Conservation (phyloP, 2,888 invertebrate species). For the Lepas anatifera region DNA sequence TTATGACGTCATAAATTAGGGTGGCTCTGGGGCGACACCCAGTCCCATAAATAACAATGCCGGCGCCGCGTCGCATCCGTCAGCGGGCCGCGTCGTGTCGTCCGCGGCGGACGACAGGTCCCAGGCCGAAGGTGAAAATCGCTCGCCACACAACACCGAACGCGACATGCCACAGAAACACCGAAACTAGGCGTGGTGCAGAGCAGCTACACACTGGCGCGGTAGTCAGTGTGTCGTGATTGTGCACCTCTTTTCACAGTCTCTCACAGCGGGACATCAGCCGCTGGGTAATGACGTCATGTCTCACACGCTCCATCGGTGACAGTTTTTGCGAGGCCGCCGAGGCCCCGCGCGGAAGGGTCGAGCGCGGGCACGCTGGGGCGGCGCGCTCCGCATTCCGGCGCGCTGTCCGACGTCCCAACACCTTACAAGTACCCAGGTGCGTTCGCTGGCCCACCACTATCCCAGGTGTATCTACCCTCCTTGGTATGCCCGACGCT, state of each 20-base stretch:
- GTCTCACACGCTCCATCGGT: background rate
- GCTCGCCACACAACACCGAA: no score
- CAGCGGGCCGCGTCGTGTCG: background rate
- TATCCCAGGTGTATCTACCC: no score
- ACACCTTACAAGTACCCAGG: no score
- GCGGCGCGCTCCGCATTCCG: background rate
- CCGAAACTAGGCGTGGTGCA: no score
- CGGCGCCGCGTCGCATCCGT: constrained; percentile 1
- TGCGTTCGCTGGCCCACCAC: no score
- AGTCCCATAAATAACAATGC: constrained; percentile 6
- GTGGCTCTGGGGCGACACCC: constrained; percentile 8
- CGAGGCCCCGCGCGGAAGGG: background rate
- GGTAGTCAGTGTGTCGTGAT: no score
- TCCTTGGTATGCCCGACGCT: no score
- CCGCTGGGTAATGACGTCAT: background rate
- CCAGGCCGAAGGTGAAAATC: no score
- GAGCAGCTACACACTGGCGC: no score
- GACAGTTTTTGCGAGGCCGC: background rate
- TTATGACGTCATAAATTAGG: constrained; percentile 12
- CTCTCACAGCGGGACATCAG: background rate
- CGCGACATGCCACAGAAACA: no score
- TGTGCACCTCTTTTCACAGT: no score
- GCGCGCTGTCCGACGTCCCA: background rate
- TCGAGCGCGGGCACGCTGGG: no score
- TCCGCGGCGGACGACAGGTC: background rate